phyloP scores from a whole-genome alignment of 64 coral and sea anemone genomes.

The Anthopleura sola region DNA sequence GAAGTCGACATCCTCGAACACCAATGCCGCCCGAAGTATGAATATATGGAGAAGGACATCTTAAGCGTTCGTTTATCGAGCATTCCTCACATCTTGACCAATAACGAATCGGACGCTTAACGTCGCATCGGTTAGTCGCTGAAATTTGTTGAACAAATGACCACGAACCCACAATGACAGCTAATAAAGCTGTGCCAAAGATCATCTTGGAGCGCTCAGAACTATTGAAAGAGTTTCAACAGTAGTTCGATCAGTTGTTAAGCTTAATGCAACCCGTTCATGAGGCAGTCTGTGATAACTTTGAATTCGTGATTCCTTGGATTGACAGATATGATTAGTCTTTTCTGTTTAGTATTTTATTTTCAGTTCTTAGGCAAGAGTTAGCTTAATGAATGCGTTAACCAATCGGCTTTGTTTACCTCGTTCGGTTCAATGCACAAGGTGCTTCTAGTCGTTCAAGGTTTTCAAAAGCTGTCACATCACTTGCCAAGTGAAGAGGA shows the following conservation, averaged over 20 bases:
- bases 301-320: too few species aligned
- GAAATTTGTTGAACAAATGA: background rate
- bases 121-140: slow-evolving; percentile 35
- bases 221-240: background rate
- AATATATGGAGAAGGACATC: slow-evolving; percentile 13
- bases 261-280: background rate
- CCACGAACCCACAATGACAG: background rate
- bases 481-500: background rate
- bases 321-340: background rate
- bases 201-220: background rate
- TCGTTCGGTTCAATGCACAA: background rate
- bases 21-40: slow-evolving; percentile 8
- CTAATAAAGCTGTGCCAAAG: background rate
- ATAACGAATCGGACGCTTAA: background rate
- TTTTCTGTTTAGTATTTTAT: background rate
- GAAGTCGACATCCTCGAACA: slow-evolving; percentile 14
- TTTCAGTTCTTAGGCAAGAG: background rate
- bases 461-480: background rate
- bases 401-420: background rate
- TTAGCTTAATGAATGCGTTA: background rate
- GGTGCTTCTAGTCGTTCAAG: background rate
- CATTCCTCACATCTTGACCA: slow-evolving; percentile 46
- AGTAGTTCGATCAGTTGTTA: background rate
- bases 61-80: slow-evolving; percentile 17
- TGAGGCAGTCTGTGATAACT: background rate